Percentiles rank a stretch among this genome's conserved stretches.
These are phyloP conservation scores for Molossus molossus DNA, from an alignment of 2,797 vertebrate genomes.

Conservation along the genomic window DNA sequence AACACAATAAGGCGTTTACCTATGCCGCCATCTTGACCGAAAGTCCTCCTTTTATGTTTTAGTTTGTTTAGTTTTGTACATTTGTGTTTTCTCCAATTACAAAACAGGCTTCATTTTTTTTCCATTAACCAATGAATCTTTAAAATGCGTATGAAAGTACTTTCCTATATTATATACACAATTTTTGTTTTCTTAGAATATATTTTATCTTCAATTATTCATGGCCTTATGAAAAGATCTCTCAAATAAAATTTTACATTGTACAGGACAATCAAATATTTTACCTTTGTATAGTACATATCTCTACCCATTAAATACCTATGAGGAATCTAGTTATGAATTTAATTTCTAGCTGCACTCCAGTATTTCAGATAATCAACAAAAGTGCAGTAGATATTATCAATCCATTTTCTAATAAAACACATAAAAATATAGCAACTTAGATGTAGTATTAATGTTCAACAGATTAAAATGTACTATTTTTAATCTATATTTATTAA, in stretches of 20 bases:
- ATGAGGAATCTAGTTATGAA: neutral
- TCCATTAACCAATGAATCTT: neutral
- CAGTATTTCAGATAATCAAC: neutral
- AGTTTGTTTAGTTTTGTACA: neutral
- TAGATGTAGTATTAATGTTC: neutral
- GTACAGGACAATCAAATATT: neutral
- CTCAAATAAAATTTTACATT: neutral
- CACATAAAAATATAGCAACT: neutral
- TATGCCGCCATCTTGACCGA: no score
- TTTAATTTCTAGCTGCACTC: neutral
- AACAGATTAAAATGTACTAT: neutral
- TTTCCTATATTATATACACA: neutral
- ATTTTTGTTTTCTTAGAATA: neutral
- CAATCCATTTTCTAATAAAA: neutral
- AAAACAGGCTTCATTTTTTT: neutral
- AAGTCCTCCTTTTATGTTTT: no score
- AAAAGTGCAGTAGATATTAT: neutral
- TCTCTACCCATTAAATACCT: neutral
- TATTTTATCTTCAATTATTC: slow-evolving; percentile 17
- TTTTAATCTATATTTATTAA: neutral
- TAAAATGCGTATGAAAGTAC: neutral
- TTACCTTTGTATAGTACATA: neutral
- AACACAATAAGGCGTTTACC: no score
- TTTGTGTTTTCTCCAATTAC: neutral
- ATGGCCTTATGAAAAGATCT: neutral